Evolutionary conservation across 2,113 vertebrate species (phyloP), one percentile per base, ranked within the genome.

Genomic region (Theropithecus gelada): DNA sequence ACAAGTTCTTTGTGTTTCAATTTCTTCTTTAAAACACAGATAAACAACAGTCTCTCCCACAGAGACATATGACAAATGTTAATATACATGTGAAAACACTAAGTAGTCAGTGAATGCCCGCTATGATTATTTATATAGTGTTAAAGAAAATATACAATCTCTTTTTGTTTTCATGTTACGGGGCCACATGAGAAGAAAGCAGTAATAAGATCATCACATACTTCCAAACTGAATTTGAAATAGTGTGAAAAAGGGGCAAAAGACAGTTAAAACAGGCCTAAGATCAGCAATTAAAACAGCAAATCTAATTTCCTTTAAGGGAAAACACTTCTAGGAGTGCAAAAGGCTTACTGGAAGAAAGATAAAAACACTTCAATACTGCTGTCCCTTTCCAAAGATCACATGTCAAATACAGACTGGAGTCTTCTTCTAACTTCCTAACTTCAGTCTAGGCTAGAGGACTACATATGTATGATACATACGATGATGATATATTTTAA

Each of bases 31-130:
- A 93, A 96, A 85, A 95, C 48, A 83, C 10, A 94, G 50, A n/a
- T 23, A 64, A 64, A 88, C 40, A 92, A 45, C 38, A 61, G 38
- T 66, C 61, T 95, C 50, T 93, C 14, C 32, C 14, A 88, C 14
- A 88, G 9, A 72, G 38, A 80, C 32, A 6, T 9, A 57, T 30
- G 38, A 93, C 17, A 35, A 40, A 96, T 92, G 70, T 91, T 79
- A 52, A 96, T 80, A 89, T 96, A 82, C 50, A 90, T n/a, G 30
- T 73, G 38, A 96, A 97, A 96, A 88, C 9, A 85, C 22, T 86
- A 48, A 40, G 32, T 52, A 87, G 57, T 32, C 59, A 72, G 22
- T 52, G 14, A 88, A 57, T 40, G 2, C n/a, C 48, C 22, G 5
- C 88, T 79, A 32, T 91, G 72, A 23, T 94, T 17, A 92, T 85